These are phyloP conservation scores for Larimichthys polyactis DNA, from an alignment of 2,113 vertebrate genomes.

Conservation along the genomic window DNA sequence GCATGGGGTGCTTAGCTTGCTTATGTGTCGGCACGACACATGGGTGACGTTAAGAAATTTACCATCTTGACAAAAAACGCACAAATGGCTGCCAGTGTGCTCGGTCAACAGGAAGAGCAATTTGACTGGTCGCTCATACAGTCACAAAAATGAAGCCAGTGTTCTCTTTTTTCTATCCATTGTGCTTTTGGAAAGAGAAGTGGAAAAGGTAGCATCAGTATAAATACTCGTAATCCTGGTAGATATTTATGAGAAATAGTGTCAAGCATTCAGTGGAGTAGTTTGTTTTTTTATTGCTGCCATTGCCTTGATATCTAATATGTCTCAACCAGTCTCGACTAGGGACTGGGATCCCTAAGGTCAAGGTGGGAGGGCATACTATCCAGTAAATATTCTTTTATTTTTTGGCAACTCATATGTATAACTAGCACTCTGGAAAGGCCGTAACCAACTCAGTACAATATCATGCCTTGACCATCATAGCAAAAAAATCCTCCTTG, in stretches of 20 bases:
- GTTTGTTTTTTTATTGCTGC: constrained; percentile 19
- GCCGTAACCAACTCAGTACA: neutral
- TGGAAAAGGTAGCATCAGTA: neutral
- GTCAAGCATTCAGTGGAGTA: constrained; percentile 20
- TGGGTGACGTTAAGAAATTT: constrained; percentile 18
- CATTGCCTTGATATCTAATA: constrained; percentile 6
- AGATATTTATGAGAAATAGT: constrained; percentile 48
- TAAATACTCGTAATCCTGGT: neutral
- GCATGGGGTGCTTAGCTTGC: constrained; percentile 63
- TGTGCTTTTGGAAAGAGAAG: neutral
- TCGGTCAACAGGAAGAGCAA: constrained; percentile 24
- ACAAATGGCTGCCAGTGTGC: constrained; percentile 22
- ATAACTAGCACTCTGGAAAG: neutral
- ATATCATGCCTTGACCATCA: neutral
- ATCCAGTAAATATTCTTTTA: neutral
- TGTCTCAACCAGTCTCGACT: constrained; percentile 12
- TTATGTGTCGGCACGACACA: constrained; percentile 50
- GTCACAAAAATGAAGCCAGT: constrained; percentile 4
- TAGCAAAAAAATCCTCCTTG: constrained; percentile 2
- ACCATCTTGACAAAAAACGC: neutral
- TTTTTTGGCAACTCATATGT: constrained; percentile 6
- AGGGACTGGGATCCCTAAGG: neutral
- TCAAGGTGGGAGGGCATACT: neutral
- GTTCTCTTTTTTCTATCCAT: neutral
- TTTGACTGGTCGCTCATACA: neutral